Base-by-base conservation (phyloP, 2,797 vertebrate genomes). In the Heteromormyrus szaboi region DNA sequence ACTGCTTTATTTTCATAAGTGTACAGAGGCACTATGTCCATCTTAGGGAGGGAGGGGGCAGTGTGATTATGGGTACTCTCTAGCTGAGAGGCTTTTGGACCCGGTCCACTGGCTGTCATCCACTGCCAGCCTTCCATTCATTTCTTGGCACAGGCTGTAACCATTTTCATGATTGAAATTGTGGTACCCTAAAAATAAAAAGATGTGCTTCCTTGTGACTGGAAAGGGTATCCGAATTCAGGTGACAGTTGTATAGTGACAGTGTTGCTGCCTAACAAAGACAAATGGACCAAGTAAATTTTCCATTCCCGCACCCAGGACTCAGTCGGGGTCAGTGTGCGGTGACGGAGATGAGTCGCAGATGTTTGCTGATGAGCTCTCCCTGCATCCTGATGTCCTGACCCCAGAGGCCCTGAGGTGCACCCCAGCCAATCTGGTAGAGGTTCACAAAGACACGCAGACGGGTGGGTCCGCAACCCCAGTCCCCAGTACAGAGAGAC, bases 401-500 rank as follows among this genome's bases (percentile, higher is more conserved):
- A 96, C 94, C 91, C 93, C 95, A 51, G 96, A 96, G 90, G 92
- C 90, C 87, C 90, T 95, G 91, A 94, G 90, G 0, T 98, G 96
- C 91, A 95, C 96, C 0, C 95, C 96, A 46, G 97, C 98, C 90
- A 98, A 96, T 87, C 92, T 94, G 81, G 93, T 99, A 92, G 96
- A 97, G 94, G 93, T 95, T 51, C 98, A 99, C 94, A 96, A 95
- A 85, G 97, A 96, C 93, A 93, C 92, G 1, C 94, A 95, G 83
- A 91, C 94, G 92, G 96, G 95, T 96, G 92, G 95, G 95, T 84
- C 51, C 9, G 2, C 22, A 33, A 29, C 22, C 2, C 7, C 44
- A 12, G 14, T 68, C 33, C 44, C 25, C 59, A 17, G 33, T n/a
- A 25, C 44, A n/a, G 56, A 44, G 59, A 46, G 0, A 48, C 41